These are phyloP conservation scores for Promerops cafer DNA, from an alignment of 2,113 vertebrate species.

Conservation along the genomic window DNA sequence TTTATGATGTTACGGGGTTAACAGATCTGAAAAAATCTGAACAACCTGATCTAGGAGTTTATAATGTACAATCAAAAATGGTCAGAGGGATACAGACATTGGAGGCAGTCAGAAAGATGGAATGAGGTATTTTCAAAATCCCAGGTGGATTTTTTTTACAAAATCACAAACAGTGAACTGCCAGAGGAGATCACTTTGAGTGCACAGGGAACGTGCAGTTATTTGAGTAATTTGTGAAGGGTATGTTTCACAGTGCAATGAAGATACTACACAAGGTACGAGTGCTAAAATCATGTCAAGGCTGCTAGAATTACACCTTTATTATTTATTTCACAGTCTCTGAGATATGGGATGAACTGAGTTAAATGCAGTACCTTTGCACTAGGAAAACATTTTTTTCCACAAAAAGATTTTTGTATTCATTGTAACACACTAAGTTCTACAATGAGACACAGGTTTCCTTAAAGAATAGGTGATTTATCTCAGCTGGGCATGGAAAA, in stretches of 20 bases:
- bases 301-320: neutral
- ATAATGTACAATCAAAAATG: neutral
- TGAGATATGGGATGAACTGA: neutral
- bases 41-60: neutral
- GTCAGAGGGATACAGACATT: neutral
- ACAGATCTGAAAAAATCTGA: neutral
- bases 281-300: neutral
- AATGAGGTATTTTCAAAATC: neutral
- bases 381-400: neutral
- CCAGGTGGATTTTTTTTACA: neutral
- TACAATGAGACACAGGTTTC: neutral
- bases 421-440: neutral
- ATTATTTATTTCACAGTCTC: slow-evolving; percentile 30
- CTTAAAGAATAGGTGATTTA: neutral
- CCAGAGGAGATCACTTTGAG: neutral
- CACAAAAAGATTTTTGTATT: neutral
- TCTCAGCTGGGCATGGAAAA: neutral
- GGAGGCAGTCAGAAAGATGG: neutral
- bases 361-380: neutral
- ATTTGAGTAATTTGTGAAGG: neutral
- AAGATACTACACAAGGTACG: neutral
- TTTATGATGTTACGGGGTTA: neutral
- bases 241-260: neutral
- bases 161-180: neutral
- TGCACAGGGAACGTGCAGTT: neutral